Base-by-base conservation (phyloP, 92 coral and sea anemone genomes). In the Siderastrea siderea region DNA sequence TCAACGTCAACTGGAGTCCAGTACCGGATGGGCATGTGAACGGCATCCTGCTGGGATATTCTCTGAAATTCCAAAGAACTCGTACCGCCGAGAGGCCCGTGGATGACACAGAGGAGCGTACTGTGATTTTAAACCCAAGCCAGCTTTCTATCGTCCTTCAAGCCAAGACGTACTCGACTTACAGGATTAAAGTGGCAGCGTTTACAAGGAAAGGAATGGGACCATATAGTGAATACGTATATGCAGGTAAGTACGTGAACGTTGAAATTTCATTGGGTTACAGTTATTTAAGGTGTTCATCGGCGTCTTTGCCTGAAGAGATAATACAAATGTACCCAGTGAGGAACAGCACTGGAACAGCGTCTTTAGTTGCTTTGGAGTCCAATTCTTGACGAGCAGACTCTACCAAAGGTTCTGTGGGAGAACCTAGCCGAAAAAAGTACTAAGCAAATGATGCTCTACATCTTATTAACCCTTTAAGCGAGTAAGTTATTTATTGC, bases 1-100 rank as follows among this genome's bases (percentile, higher is more conserved):
- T 90, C n/a, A 51, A 76, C 3, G 73, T 90, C 5, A 71, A 43
- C 60, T 90, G 93, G 90, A 55, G 66, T 53, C 87, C 90, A 61
- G 90, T 90, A 54, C 90, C 87, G 4, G 74, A 52, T 2, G 90
- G 67, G 5, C 90, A 90, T 19, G 57, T 86, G 52, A 90, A 90
- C 87, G 93, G 90, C 38, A 59, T 49, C 5, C 46, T 90, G 6
- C 4, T 67, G 13, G 87, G 90, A 12, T 90, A 85, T 79, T 68
- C 77, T 11, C 4, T 90, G 2, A 78, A 70, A 49, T 90, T 79
- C 53, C 77, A 69, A 59, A 74, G 81, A 75, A 55, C 78, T 13
- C 68, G 17, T 60, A 49, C 86, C 6, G 76, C 93, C 1, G 93
- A 90, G 62, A 52, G 59, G 2, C 3, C 47, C 0, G 90, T 80